phyloP scores from a whole-genome alignment of 2,113 vertebrate species.

The Gobiocypris rarus region DNA sequence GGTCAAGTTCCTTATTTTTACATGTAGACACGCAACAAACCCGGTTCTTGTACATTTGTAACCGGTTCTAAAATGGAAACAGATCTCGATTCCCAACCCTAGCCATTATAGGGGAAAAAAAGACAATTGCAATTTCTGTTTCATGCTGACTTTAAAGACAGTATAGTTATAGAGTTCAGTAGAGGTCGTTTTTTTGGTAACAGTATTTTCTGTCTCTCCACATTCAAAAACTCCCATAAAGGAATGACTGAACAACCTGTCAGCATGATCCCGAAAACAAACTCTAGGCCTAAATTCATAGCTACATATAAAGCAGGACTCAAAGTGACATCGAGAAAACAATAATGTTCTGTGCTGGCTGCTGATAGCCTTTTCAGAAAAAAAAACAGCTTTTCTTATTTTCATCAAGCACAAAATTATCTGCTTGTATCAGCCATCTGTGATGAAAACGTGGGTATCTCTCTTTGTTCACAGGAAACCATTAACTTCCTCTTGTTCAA shows the following conservation, averaged over 20 bases:
- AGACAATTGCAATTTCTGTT: background rate
- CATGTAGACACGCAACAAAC: too few relatives aligned
- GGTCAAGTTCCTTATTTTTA: too few relatives aligned
- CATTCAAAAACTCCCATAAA: background rate
- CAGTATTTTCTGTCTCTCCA: background rate
- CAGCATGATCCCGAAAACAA: background rate
- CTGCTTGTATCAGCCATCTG: background rate
- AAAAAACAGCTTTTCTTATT: background rate
- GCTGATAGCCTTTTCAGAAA: background rate
- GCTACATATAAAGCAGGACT: background rate
- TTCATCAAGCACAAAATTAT: background rate
- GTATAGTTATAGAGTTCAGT: too few relatives aligned
- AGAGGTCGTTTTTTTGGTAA: slow-evolving; percentile 9
- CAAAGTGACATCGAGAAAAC: background rate
- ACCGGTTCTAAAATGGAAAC: too few relatives aligned
- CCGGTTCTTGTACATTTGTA: too few relatives aligned
- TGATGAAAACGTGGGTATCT: background rate
- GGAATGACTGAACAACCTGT: background rate
- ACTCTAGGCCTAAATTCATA: background rate
- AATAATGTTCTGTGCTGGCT: too few relatives aligned
- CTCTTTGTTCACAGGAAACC: slow-evolving; percentile 26
- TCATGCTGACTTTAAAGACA: background rate
- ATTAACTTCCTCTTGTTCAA: slow-evolving; percentile 32
- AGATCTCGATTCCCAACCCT: too few relatives aligned
- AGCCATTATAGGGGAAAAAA: background rate